Conservation (phyloP, 1,140 invertebrate species). For the Andrena cerasifolii region DNA sequence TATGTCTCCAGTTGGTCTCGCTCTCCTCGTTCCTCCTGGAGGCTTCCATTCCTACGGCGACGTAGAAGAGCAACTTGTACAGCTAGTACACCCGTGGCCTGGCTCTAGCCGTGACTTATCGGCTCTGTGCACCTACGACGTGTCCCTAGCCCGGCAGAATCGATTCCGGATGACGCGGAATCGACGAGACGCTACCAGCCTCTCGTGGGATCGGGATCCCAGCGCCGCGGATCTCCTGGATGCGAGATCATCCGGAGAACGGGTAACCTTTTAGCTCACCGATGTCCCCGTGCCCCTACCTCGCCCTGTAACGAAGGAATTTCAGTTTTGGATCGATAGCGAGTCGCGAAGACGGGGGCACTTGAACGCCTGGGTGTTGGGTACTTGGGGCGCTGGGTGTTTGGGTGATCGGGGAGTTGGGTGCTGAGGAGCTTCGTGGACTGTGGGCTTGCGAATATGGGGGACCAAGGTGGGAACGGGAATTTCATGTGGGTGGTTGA, state of each 20-base stretch:
- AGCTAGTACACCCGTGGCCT: constrained; percentile 60
- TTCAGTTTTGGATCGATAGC: too few species aligned
- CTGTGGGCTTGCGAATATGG: too few species aligned
- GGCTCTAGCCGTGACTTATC: constrained; percentile 74
- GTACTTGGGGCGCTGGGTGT: not conserved
- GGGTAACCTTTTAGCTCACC: constrained; percentile 31
- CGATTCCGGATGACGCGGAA: constrained; percentile 58
- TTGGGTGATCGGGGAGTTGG: not conserved
- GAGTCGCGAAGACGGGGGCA: too few species aligned
- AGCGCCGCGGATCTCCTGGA: constrained; percentile 1
- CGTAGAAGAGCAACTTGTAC: constrained; percentile 58
- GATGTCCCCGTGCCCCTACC: too few species aligned
- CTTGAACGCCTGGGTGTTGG: too few species aligned
- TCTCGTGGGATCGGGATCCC: constrained; percentile 42
- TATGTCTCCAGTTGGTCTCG: not conserved
- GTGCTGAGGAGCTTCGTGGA: too few species aligned
- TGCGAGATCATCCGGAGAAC: not conserved
- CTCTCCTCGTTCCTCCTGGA: not conserved
- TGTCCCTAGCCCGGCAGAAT: constrained; percentile 63
- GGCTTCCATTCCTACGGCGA: constrained; percentile 45
- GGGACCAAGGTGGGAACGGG: too few species aligned
- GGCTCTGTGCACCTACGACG: constrained; percentile 70
- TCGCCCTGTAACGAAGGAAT: too few species aligned
- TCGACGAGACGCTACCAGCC: constrained; percentile 59
- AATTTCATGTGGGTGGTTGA: too few species aligned